Evolutionary conservation across 2,113 vertebrate species (phyloP), one percentile per base, ranked within the genome.

Genomic region (Nothoprocta pentlandii): DNA sequence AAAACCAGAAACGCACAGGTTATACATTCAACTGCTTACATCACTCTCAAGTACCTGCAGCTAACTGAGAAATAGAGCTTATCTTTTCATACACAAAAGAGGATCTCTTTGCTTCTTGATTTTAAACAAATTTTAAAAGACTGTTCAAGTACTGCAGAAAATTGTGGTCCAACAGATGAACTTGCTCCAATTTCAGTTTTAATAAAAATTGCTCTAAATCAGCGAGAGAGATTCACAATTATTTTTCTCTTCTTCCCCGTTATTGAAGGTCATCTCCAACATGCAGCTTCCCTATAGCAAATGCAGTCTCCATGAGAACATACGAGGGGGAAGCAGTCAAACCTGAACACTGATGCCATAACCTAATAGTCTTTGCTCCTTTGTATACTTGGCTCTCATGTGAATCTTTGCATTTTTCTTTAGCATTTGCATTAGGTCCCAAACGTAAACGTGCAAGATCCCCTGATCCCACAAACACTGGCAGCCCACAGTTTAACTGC

Each of bases 401-500:
- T 62, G 61, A 23, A 36, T 15, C 22, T 7, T 16, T 36, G 23
- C 30, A 58, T 58, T 44, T 44, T 42, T 32, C 41, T 42, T 28
- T 44, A 41, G 41, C 12, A 44, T 44, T 21, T 44, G 64, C 26
- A 63, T 32, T 67, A 44, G 64, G 12, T 30, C 28, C 54, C 64
- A 42, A 28, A 32, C 19, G 28, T 44, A 26, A 44, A 44, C 6
- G 26, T 44, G 28, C 41, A 22, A 49, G 49, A 23, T 22, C 9
- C 6, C 61, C 53, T 7, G 28, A 26, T 16, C 30, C 53, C 30
- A 3, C 0, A 67, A 16, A 16, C 1, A 2, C 5, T 1, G 9
- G 0, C 53, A 6, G 23, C 0, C 41, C 12, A 62, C 3, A 53
- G 10, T 13, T 3, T 59, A 36, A 0, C 3, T 9, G 49, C 25